Conservation (phyloP, 2,888 invertebrate genomes). For the Stegophylla sp. region DNA sequence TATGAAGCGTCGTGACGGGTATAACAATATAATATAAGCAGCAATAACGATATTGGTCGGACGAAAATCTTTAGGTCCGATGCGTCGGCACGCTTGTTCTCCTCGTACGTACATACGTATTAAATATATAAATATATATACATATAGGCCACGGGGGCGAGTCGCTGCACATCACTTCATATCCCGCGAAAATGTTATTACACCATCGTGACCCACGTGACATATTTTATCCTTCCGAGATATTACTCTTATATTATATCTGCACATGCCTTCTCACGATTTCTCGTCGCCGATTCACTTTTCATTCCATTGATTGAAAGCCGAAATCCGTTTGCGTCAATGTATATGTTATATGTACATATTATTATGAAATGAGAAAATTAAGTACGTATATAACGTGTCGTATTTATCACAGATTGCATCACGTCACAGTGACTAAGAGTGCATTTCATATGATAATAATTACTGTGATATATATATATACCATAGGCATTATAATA, state of each 20-base stretch:
- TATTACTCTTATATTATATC: not conserved
- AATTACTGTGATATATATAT: too few relatives aligned
- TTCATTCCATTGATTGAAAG: conserved; percentile 53
- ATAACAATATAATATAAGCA: not conserved
- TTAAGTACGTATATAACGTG: too few relatives aligned
- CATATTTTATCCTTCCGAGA: conserved; percentile 28
- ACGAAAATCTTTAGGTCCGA: conserved; percentile 56
- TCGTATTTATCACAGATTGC: too few relatives aligned
- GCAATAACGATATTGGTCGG: conserved; percentile 51
- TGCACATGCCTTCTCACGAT: not conserved
- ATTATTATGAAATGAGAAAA: too few relatives aligned
- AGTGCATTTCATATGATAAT: too few relatives aligned
- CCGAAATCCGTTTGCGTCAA: conserved; percentile 25
- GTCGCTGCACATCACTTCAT: not conserved
- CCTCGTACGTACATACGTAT: not conserved
- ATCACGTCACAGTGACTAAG: too few relatives aligned
- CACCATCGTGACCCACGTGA: conserved; percentile 31
- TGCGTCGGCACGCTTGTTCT: conserved; percentile 54
- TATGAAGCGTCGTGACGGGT: not conserved
- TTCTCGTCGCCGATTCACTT: conserved; percentile 10
- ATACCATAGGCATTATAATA: too few relatives aligned
- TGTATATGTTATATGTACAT: not conserved
- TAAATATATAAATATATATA: not conserved
- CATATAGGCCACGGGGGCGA: not conserved
- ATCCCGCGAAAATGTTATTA: conserved; percentile 25